Base-by-base conservation (phyloP, 2,797 vertebrate species). In the Melopsittacus undulatus region DNA sequence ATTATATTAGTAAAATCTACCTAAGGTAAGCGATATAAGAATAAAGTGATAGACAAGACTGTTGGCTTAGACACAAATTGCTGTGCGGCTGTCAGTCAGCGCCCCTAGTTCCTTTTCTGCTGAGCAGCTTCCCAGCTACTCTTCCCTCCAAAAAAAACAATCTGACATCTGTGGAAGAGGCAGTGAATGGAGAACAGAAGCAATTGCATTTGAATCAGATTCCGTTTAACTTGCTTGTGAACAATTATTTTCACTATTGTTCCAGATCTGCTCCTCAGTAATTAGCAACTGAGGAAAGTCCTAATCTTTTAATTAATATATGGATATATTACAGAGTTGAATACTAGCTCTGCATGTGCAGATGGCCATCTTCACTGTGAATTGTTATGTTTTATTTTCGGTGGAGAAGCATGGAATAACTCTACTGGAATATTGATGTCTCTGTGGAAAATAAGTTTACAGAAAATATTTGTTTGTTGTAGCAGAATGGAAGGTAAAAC, bases 251-350 rank as follows among this genome's bases (percentile, higher is more conserved):
- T 57, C 59, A 54, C 8, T 67, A 7, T 84, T 91, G 43, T 81
- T 83, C 22, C 36, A 74, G 42, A 81, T 84, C 18, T 83, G 6
- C 32, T 88, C 5, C 27, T 74, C 21, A 46, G 45, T 78, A 86
- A 86, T 66, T 89, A 92, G 72, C 30, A 90, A 23, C 11, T 24
- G 26, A 82, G 54, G 27, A 81, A 77, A 73, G 24, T 59, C 9
- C 21, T 72, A 68, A 72, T 88, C 46, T 84, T 96, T 84, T 75
- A 90, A 81, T 90, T 89, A 86, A 32, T 89, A 23, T 46, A 43
- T 78, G 13, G 42, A 66, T 86, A 19, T 42, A 75, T 81, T 69
- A 45, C 17, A 66, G 52, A 74, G 32, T 26, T 78, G 26, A 91
- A 89, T 94, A 61, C 15, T 89, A 63, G 30, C 9, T 68, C 27